Evolutionary conservation across 2,113 vertebrate genomes (phyloP).

Genomic region (Neogale vison): DNA sequence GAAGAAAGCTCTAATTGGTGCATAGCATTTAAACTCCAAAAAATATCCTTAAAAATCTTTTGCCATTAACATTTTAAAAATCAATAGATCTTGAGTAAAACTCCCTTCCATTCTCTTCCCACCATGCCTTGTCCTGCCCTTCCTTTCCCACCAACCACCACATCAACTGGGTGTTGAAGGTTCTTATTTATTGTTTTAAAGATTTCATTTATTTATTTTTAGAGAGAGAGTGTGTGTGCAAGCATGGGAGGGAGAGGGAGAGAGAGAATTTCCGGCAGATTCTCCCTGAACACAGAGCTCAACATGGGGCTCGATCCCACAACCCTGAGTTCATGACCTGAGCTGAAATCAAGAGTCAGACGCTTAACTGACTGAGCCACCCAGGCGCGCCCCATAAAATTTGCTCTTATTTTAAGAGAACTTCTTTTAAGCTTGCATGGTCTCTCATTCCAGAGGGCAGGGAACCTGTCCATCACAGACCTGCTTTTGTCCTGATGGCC

Average conservation of each 20-base stretch:
- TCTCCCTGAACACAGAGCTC: not conserved
- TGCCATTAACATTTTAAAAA: not conserved
- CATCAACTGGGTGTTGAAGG: not conserved
- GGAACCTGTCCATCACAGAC: not conserved
- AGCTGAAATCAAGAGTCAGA: not conserved
- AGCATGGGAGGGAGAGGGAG: not conserved
- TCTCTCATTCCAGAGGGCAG: not conserved
- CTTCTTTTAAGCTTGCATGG: not conserved
- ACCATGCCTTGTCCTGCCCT: not conserved
- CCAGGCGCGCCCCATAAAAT: not conserved
- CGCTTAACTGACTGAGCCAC: not conserved
- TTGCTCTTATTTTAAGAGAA: not conserved
- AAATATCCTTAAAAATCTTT: not conserved
- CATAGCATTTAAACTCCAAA: not conserved
- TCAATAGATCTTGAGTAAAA: not conserved
- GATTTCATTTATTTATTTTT: not conserved
- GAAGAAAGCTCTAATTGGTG: not conserved
- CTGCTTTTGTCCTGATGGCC: not conserved
- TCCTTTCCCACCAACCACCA: not conserved
- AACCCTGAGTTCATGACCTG: not conserved
- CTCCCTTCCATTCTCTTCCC: not conserved
- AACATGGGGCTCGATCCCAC: not conserved
- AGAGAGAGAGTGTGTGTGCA: not conserved
- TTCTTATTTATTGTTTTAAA: not conserved
- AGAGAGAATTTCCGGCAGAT: not conserved